Evolutionary conservation across 2,113 vertebrate species (phyloP), one percentile per base, ranked within the genome.

Genomic region (Chloropsis cyanopogon): DNA sequence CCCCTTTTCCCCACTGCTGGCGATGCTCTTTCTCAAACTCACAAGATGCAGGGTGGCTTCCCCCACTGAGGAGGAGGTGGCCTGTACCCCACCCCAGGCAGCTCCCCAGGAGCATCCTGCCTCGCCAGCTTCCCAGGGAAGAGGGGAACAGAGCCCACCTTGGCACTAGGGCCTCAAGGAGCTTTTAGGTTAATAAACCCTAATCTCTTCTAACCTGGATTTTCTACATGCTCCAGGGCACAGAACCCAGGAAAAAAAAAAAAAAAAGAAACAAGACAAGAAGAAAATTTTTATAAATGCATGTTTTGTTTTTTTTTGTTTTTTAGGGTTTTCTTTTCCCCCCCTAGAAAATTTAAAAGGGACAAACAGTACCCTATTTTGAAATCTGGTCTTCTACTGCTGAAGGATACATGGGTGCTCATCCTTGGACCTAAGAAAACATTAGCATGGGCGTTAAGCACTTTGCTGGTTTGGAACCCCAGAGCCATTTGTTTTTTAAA

Each of bases 131-230:
- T 82, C 72, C 82, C 60, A 52, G 56, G 59, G 60, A 77, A 88
- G 39, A 80, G 46, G n/a, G 29, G 50, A 77, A 60, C 2, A 22
- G 60, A 80, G 73, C 61, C 57, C 9, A 16, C n/a, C 73, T 44
- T 0, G 1, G 52, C 44, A 47, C 18, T 22, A 60, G 79, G 47
- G 52, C 64, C 47, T 68, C 56, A 4, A 41, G 23, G 42, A 13
- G 31, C 75, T 93, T 91, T 56, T 13, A 84, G 84, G 81, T 90
- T 93, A 93, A 88, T 49, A 82, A 6, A 88, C 60, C 86, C 77
- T 95, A 72, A 93, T 93, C 93, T 93, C 82, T 70, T 96, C 88
- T 92, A 83, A 72, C 50, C 80, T 92, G 50, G 4, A 59, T 83
- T 87, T 95, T 72, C 89, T 95, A 89, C 54, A 56, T 28, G 91